These are phyloP conservation scores for Sebastes melanostomus DNA, from an alignment of 2,797 vertebrate species.

Conservation along the genomic window DNA sequence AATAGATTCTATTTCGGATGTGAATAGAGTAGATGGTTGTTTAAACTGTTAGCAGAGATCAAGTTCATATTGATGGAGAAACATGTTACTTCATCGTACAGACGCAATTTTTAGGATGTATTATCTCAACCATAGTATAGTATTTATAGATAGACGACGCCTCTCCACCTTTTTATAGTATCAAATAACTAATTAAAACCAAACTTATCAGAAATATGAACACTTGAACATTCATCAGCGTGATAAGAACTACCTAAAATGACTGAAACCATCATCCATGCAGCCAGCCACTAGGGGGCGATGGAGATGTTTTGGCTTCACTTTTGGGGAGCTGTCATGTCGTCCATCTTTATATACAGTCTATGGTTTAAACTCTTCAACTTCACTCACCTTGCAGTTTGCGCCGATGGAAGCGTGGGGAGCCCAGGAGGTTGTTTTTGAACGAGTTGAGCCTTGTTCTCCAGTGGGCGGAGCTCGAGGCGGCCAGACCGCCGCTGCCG, in stretches of 20 bases:
- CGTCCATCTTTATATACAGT: neutral
- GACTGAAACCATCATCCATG: neutral
- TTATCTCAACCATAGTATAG: neutral
- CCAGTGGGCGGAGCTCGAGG: slow-evolving; percentile 92
- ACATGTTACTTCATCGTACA: neutral
- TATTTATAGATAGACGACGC: neutral
- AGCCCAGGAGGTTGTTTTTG: slow-evolving; percentile 94
- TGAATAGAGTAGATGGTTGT: neutral
- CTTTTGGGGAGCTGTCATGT: neutral
- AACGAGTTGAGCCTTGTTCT: slow-evolving; percentile 92
- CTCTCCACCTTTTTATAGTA: neutral
- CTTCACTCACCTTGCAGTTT: slow-evolving; percentile 88
- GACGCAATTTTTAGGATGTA: neutral
- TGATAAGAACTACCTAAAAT: too few relatives aligned
- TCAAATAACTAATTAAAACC: too few relatives aligned
- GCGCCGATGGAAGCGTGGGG: slow-evolving; percentile 93
- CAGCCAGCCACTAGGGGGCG: neutral
- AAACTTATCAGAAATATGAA: too few relatives aligned
- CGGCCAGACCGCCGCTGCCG: slow-evolving; percentile 81
- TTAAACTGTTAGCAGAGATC: neutral
- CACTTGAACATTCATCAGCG: too few relatives aligned
- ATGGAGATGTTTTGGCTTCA: neutral
- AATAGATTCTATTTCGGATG: neutral
- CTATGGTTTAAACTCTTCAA: too few relatives aligned
- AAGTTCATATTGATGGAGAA: neutral